phyloP scores from a whole-genome alignment of 2,888 invertebrate species.

The Chorisops tibialis region DNA sequence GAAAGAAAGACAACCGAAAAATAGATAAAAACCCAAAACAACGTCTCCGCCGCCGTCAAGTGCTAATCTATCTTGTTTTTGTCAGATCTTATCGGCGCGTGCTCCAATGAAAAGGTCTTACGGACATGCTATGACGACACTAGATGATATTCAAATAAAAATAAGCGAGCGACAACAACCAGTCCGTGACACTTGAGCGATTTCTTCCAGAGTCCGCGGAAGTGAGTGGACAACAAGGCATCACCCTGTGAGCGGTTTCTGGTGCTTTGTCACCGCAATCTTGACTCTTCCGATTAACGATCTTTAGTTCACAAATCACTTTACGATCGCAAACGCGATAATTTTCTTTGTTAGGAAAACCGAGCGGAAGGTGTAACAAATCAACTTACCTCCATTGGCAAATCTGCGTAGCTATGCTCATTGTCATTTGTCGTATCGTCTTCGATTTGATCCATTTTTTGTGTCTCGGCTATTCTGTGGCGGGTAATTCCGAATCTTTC shows the following conservation, averaged over 20 bases:
- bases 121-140: not conserved
- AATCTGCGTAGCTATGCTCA: slow-evolving; percentile 43
- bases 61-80: not conserved
- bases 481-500: no score
- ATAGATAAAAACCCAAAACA: not conserved
- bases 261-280: no score
- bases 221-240: not conserved
- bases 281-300: no score
- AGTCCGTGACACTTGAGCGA: no score
- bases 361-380: not conserved
- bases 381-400: slow-evolving; percentile 48
- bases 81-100: not conserved
- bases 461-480: no score
- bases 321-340: not conserved
- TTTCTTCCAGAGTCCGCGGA: not conserved
- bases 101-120: not conserved
- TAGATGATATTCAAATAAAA: no score
- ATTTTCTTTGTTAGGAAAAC: not conserved
- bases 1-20: slow-evolving; percentile 23
- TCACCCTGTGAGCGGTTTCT: not conserved
- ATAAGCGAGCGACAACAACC: no score
- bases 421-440: slow-evolving; percentile 30
- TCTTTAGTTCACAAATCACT: no score
- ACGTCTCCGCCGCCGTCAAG: not conserved
- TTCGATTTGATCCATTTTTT: slow-evolving; percentile 1